Conservation (phyloP, 2,888 invertebrate genomes). For the Iphiclides podalirius region DNA sequence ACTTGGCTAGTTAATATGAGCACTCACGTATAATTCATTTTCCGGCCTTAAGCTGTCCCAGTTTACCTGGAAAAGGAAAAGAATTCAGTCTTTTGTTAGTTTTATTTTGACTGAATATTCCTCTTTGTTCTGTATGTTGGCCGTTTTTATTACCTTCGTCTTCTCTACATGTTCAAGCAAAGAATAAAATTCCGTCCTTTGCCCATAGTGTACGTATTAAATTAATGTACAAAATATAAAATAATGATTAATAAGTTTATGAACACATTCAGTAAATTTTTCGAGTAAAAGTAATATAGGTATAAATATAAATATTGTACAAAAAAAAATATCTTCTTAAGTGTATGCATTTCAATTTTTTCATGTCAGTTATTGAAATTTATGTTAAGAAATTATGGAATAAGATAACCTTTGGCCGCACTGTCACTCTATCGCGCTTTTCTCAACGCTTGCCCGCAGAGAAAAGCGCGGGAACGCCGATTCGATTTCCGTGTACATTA, state of each 20-base stretch:
- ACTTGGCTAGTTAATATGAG: conserved; percentile 47
- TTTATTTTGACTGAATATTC: conserved; percentile 52
- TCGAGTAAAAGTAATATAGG: too few relatives aligned
- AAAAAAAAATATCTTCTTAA: too few relatives aligned
- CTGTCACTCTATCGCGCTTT: too few relatives aligned
- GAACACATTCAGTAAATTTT: too few relatives aligned
- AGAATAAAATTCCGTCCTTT: not conserved
- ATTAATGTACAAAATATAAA: not conserved
- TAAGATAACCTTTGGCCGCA: too few relatives aligned
- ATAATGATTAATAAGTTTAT: not conserved
- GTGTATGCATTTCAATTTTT: too few relatives aligned
- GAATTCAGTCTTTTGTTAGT: conserved; percentile 54
- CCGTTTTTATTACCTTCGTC: conserved; percentile 6
- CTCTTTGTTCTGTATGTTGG: conserved; percentile 19
- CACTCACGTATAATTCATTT: conserved; percentile 79
- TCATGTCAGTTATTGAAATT: too few relatives aligned
- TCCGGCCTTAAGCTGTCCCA: conserved; percentile 80
- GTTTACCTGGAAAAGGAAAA: conserved; percentile 76
- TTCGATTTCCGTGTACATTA: too few relatives aligned
- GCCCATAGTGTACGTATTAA: not conserved
- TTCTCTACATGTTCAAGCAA: not conserved
- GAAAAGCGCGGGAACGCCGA: too few relatives aligned
- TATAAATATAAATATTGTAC: too few relatives aligned
- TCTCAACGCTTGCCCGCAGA: too few relatives aligned
- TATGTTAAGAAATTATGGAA: too few relatives aligned